These are phyloP conservation scores for Mormyrus iriodes DNA, from an alignment of 2,113 vertebrate genomes.

Conservation along the genomic window DNA sequence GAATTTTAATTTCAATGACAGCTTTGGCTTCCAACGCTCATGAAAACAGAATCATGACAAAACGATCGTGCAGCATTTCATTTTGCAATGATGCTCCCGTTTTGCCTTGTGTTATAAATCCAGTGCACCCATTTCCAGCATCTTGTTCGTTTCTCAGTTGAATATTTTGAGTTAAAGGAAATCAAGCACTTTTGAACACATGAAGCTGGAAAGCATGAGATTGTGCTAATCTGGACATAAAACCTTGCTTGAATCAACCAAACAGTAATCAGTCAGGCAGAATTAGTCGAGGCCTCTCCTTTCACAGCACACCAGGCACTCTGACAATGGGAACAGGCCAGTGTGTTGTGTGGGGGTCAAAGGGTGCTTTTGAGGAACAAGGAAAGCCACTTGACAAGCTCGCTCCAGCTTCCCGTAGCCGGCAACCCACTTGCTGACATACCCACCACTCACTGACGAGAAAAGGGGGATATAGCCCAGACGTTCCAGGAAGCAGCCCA, in stretches of 20 bases:
- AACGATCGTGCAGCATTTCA: not conserved
- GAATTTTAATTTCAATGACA: not conserved
- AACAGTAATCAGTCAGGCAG: not conserved
- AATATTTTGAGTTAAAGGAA: not conserved
- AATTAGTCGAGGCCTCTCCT: not conserved
- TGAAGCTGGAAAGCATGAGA: not conserved
- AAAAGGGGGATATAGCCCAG: not conserved
- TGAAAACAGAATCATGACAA: not conserved
- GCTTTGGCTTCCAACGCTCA: not conserved
- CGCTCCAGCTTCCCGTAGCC: not conserved
- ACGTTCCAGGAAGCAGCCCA: not conserved
- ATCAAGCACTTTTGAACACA: not conserved
- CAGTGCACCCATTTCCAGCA: not conserved
- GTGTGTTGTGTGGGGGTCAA: not conserved
- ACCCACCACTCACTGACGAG: not conserved
- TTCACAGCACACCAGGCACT: not conserved
- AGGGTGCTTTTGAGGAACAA: not conserved
- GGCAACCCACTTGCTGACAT: not conserved
- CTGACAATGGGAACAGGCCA: not conserved
- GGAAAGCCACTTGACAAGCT: not conserved
- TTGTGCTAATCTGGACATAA: not conserved
- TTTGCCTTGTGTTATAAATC: not conserved
- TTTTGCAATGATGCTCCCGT: not conserved
- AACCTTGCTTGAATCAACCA: not conserved
- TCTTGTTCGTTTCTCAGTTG: not conserved